Percentiles rank a stretch among this genome's conserved stretches.
These are phyloP conservation scores for Spea bombifrons DNA, from an alignment of 2,113 vertebrate genomes.

Conservation along the genomic window DNA sequence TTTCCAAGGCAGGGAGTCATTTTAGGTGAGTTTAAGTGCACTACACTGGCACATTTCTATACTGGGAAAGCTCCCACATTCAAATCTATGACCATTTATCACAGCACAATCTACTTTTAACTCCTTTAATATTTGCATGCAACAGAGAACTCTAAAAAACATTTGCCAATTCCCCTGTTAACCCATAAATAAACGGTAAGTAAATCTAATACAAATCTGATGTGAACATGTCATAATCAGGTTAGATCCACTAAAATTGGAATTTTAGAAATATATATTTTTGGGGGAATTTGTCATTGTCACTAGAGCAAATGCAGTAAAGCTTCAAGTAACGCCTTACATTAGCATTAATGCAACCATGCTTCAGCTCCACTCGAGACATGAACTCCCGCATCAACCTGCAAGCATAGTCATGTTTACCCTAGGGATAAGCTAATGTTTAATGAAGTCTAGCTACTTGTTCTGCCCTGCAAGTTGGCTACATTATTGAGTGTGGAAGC, in stretches of 20 bases:
- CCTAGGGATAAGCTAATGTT: conserved; percentile 2
- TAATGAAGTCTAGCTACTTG: conserved; percentile 27
- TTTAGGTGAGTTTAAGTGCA: too few relatives aligned
- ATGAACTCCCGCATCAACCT: conserved; percentile 6
- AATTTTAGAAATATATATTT: background rate
- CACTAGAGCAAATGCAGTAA: background rate
- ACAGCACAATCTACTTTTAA: background rate
- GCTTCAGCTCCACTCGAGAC: conserved; percentile 2
- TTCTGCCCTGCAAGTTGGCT: conserved; percentile 1
- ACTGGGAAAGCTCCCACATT: too few relatives aligned
- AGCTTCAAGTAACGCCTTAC: background rate
- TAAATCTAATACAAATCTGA: background rate
- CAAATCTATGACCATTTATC: background rate
- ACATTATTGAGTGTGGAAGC: conserved; percentile 22
- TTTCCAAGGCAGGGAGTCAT: too few relatives aligned
- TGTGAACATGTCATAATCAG: conserved; percentile 17
- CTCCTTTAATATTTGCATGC: background rate
- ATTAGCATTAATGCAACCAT: background rate
- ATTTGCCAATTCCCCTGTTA: background rate
- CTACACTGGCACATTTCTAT: too few relatives aligned
- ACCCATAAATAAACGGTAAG: background rate
- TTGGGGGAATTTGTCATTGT: conserved; percentile 17
- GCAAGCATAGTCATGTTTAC: conserved; percentile 11
- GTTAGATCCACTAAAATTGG: background rate
- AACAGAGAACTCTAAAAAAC: background rate